These are phyloP conservation scores for Dromaius novaehollandiae DNA, from an alignment of 2,113 vertebrate genomes.

Conservation along the genomic window DNA sequence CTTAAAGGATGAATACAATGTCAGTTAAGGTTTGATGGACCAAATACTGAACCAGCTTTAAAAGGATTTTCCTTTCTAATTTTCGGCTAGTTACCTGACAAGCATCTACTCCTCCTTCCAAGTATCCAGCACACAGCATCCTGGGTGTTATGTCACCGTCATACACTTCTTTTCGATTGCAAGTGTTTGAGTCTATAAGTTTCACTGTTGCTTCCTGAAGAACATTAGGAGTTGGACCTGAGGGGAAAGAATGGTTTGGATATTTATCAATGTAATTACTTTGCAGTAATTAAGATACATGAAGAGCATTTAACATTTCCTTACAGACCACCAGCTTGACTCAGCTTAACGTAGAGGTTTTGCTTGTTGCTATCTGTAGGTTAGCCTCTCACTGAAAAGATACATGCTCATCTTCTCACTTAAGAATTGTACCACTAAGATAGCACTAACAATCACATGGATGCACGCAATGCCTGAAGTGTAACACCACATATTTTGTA, in stretches of 20 bases:
- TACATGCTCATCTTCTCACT: background rate
- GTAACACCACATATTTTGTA: background rate
- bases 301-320: background rate
- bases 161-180: slow-evolving; percentile 76
- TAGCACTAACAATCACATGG: background rate
- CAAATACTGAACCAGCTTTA: background rate
- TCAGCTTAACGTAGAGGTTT: background rate
- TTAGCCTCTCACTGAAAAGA: background rate
- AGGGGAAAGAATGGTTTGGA: background rate
- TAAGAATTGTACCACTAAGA: background rate
- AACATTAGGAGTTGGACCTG: slow-evolving; percentile 74
- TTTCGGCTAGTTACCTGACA: slow-evolving; percentile 85
- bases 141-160: slow-evolving; percentile 80
- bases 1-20: background rate
- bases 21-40: background rate
- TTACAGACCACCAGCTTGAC: background rate
- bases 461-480: background rate
- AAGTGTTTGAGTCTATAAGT: slow-evolving; percentile 88
- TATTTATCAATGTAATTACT: background rate
- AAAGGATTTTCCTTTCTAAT: background rate
- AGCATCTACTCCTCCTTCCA: slow-evolving; percentile 86
- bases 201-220: slow-evolving; percentile 90
- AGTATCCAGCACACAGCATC: slow-evolving; percentile 89
- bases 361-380: background rate
- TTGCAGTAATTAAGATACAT: background rate